Base-by-base conservation (phyloP, 2,888 invertebrate genomes). In the Oasisia sp. region DNA sequence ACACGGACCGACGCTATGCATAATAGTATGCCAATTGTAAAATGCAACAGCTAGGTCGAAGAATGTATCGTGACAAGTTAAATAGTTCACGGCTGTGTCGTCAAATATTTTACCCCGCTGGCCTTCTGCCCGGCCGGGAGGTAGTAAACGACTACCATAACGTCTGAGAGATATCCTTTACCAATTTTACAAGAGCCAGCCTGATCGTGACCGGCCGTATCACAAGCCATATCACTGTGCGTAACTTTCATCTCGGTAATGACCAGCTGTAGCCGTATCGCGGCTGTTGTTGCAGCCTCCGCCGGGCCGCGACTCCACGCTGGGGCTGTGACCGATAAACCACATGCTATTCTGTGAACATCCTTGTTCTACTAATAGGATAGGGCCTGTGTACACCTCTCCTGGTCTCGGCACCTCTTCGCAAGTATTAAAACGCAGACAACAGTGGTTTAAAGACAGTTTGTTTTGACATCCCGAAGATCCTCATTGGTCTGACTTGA, bases 221-320 rank as follows among this genome's bases (percentile, higher is more conserved):
- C 74, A 74, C 74, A 74, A 19, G 74, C 74, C 5, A 74, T 74
- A 7, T 27, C 74, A 74, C 27, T 27, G 74, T 74, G 19, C 74
- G 74, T 74, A 74, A 74, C 74, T 74, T 74, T 74, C 74, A 74
- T 74, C 74, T 74, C 74, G 74, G 4, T 74, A 74, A 74, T n/a
- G 74, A 74, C 14, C 74, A 74, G 74, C 74, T 74, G 74, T 74
- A 19, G 74, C 19, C 27, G 27, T 74, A 74, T 74, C n/a, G 14
- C 27, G 19, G 74, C 74, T 27, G 74, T 74, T 74, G 74, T 74
- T 74, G 74, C 74, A n/a, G 19, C 74, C 74, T 5, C 74, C n/a
- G 19, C n/a, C 74, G 27, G 7, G 74, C 74, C 74, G 74, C 74
- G 5, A 74, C 74, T 74, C 27, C 74, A 74, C 74, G 74, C 74